Evolutionary conservation across 2,797 vertebrate genomes (phyloP), one percentile per base, ranked within the genome.

Genomic region (Pelochelys cantorii): DNA sequence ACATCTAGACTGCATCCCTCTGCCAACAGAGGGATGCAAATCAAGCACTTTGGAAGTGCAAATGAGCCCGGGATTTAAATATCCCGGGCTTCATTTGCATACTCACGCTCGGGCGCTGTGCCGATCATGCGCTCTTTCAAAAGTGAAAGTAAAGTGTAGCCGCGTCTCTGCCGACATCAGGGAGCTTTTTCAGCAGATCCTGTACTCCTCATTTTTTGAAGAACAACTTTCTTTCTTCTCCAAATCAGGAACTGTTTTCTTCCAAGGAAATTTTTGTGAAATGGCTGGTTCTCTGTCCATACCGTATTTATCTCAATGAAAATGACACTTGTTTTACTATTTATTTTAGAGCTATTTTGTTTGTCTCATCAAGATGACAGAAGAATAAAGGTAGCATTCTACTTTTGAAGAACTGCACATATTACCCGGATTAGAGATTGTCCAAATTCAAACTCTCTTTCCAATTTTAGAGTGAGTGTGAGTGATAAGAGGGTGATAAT

Each of bases 301-400:
- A 62, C 68, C 0, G 7, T 57, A 55, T 29, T 83, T 90, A 3
- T 11, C 52, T 8, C 17, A 53, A 42, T 0, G 1, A 7, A 84
- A 20, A 4, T 87, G 27, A 8, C 17, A 48, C 54, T 13, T 68
- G 13, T 14, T 27, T n/a, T 79, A 17, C 22, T 84, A 31, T 42
- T 68, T 91, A 14, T 48, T 74, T 90, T 7, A 85, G 13, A 68
- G 31, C 6, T 57, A 5, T 87, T 83, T 62, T 89, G 17, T 52
- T 62, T n/a, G n/a, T n/a, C 42, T 74, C 54, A 86, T 10, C n/a
- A 93, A 79, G 53, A 71, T 9, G 3, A 75, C 75, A 78, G 81
- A 87, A 37, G 48, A 48, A 42, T 48, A 75, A 42, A 42, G 23
- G 11, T 42, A 75, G 71, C 71, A 48, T 48, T 48, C 37, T 42